Evolutionary conservation across 2,113 vertebrate species (phyloP), one percentile per base, ranked within the genome.

Genomic region (Peromyscus leucopus): DNA sequence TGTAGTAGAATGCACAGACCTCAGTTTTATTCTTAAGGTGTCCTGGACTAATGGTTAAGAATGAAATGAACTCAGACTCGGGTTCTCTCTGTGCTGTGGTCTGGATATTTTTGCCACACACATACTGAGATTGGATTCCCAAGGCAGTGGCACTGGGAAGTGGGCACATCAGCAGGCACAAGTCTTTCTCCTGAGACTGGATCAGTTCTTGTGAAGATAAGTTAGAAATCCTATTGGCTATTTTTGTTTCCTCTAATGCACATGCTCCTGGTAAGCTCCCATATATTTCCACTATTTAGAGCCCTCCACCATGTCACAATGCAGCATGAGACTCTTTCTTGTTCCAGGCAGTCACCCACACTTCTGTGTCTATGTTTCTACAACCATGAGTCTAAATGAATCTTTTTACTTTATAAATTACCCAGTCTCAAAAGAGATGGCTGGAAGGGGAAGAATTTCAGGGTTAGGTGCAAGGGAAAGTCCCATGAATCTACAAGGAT

Each of bases 251-350:
- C 46, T 57, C 17, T 55, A 7, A 31, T 75, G 3, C 63, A 71
- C 5, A 8, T 17, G 46, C 4, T 39, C 11, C 7, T 42, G 10
- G 19, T 9, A 17, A 31, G 21, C 3, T 71, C 59, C 57, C 1
- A 2, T 21, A 57, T 16, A 28, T 10, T 21, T 9, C 26, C 0
- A 36, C 2, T 31, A 0, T 46, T 28, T 57, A 9, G 67, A 4
- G 2, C 9, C 39, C 13, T 71, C 4, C 4, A 15, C 9, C n/a
- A 7, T 59, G 8, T 31, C 26, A 42, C 2, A 46, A 7, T 7
- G 48, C 5, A 88, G 7, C 13, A 24, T 12, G 7, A 28, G 2
- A 3, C 13, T 42, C 22, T 33, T 24, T 13, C 17, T 55, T 93
- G 15, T 46, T 61, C 12, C 5, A 39, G 11, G 3, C 13, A 36